A percentile compares a stretch with the other conserved stretches of the same genome.
Conservation (phyloP, 2,888 invertebrate genomes). For the Tenodera sinensis region DNA sequence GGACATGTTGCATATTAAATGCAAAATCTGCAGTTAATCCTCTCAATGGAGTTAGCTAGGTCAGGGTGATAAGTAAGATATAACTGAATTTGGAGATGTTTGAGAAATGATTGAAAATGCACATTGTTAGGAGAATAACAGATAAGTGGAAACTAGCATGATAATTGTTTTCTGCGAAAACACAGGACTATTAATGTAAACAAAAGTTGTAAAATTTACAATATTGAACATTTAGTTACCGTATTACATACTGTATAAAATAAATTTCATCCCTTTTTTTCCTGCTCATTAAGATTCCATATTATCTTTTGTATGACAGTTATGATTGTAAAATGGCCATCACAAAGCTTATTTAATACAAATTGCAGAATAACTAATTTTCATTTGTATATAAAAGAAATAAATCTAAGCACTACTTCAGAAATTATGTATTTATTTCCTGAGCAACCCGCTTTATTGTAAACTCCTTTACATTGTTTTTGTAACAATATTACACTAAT, state of each 20-base stretch:
- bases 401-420: neutral
- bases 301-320: neutral
- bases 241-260: neutral
- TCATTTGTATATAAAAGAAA: neutral
- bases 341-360: neutral
- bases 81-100: neutral
- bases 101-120: neutral
- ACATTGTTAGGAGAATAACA: neutral
- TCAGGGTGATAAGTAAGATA: neutral
- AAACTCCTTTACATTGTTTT: neutral
- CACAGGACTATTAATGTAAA: neutral
- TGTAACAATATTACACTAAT: no score
- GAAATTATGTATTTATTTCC: neutral
- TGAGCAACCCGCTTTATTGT: neutral
- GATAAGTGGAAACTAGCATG: neutral
- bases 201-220: neutral
- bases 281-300: neutral
- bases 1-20: neutral
- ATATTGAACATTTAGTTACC: neutral
- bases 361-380: neutral
- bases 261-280: neutral
- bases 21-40: neutral
- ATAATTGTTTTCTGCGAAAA: neutral
- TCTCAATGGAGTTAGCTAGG: neutral
- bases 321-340: neutral